Evolutionary conservation across 2,888 invertebrate genomes (phyloP).

Genomic region (Apotomis capreana): DNA sequence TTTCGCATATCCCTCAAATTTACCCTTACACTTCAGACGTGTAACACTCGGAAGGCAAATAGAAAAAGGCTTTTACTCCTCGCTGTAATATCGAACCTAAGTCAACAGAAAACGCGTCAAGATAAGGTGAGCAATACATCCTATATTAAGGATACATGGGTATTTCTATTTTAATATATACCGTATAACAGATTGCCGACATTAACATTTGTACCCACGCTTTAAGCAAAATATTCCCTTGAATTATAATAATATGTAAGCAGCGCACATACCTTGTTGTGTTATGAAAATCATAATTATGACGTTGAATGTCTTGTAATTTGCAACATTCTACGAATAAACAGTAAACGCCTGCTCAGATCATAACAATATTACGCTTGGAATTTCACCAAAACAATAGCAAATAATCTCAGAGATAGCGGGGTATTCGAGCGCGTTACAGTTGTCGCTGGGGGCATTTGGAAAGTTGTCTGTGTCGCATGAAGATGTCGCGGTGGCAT

Average conservation of each 20-base stretch:
- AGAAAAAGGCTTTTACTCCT: constrained; percentile 47
- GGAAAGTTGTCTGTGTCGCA: constrained; percentile 64
- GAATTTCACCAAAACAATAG: constrained; percentile 37
- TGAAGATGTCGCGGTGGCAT: constrained; percentile 77
- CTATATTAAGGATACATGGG: constrained; percentile 4
- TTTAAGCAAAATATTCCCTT: not conserved
- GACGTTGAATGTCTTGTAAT: constrained; percentile 3
- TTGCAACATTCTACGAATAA: constrained; percentile 23
- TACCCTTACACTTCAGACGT: constrained; percentile 60
- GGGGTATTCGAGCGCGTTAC: constrained; percentile 48
- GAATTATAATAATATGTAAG: not conserved
- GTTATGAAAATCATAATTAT: not conserved
- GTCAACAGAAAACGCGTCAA: constrained; percentile 48
- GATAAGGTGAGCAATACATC: constrained; percentile 39
- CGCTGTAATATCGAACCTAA: constrained; percentile 55
- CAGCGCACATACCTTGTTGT: not conserved
- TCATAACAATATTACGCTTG: constrained; percentile 32
- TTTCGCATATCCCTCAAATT: constrained; percentile 54
- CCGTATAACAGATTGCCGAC: constrained; percentile 7
- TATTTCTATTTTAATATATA: constrained; percentile 29
- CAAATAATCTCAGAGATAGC: constrained; percentile 43
- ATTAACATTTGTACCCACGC: not conserved
- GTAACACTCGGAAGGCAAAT: constrained; percentile 58
- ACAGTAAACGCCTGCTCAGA: constrained; percentile 7
- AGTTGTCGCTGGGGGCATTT: constrained; percentile 57